Base-by-base conservation (phyloP, 2,797 vertebrate genomes). In the Botia almorhae region DNA sequence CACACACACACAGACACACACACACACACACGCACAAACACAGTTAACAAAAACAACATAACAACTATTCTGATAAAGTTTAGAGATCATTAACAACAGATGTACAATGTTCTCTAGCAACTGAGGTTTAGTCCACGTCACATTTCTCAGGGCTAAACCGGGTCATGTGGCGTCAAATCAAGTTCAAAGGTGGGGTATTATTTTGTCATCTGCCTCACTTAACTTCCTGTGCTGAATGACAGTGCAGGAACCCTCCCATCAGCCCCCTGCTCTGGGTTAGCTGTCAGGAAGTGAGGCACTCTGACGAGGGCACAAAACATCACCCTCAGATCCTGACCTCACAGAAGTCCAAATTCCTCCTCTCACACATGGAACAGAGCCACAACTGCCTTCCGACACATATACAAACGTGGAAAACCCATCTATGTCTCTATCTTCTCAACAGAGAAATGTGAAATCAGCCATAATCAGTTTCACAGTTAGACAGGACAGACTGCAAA, bases 211-310 rank as follows among this genome's bases (percentile, higher is more conserved):
- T 60, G 69, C 78, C 70, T 61, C 78, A 48, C 33, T 60, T 19
- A 8, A 36, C 81, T 83, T 85, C 84, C 82, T 70, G 69, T 29
- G 67, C 58, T 13, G 79, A 74, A 60, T 77, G 79, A 83, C 71
- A 74, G 81, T 74, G 74, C 56, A 23, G 58, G 81, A 71, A 82
- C 36, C 43, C 82, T 68, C 68, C 81, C 83, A 69, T 71, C 85
- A 86, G 74, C 83, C 67, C 65, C 80, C 60, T 13, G 84, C 86
- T 89, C 87, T 84, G 86, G 82, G 83, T 88, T 84, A 84, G 82
- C 64, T 61, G 88, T 89, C 90, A 91, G 91, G 90, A 93, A 91
- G 81, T 78, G 81, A 13, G 87, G 90, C 87, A 89, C 91, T 86
- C 83, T 78, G 89, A 88, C 84, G 82, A 85, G 85, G 82, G 81